Evolutionary conservation across 1,140 invertebrate species (phyloP), one percentile per base, ranked within the genome.

Genomic region (Zaprionus lachaisei): DNA sequence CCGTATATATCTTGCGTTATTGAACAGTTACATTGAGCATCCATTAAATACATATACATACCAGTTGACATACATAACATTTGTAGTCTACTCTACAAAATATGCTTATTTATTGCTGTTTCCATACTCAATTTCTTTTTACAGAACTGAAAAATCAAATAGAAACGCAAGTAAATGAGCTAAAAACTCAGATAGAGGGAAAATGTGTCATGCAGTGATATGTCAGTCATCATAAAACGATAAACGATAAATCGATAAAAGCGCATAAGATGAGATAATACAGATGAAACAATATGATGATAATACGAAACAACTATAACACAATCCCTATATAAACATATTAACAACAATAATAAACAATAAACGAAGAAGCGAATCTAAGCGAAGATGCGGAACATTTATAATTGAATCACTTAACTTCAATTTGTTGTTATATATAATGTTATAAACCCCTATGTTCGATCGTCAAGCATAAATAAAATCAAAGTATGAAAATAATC

Each of bases 61-160:
- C 69, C 84, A 87, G 84, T 89, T 87, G 73, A 87, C 71, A 89
- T 81, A 69, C 60, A 64, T 84, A 84, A 79, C 81, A 89, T 90
- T 89, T 91, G 84, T 91, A 91, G 89, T 89, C 79, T 92, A 92
- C 90, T 92, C 89, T 92, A 92, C 89, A 91, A 92, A 92, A 92
- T 91, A 92, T 90, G 91, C 91, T 92, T 92, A 92, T 92, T 92
- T 92, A 92, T 92, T 92, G 91, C 91, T 92, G 91, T 92, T 92
- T 92, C 91, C 85, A 92, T 92, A 83, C 87, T 83, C 92, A 92
- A 90, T 91, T 92, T 91, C 85, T 93, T 93, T 83, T 96, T 96
- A 84, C 96, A 98, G 97, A 98, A 95, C 94, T 98, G 94, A 98
- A 98, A 95, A 98, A 98, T 94, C 96, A 97, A 93, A 96, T 98